phyloP scores from a whole-genome alignment of 2,888 invertebrate genomes.

The Tiliacea citrago region DNA sequence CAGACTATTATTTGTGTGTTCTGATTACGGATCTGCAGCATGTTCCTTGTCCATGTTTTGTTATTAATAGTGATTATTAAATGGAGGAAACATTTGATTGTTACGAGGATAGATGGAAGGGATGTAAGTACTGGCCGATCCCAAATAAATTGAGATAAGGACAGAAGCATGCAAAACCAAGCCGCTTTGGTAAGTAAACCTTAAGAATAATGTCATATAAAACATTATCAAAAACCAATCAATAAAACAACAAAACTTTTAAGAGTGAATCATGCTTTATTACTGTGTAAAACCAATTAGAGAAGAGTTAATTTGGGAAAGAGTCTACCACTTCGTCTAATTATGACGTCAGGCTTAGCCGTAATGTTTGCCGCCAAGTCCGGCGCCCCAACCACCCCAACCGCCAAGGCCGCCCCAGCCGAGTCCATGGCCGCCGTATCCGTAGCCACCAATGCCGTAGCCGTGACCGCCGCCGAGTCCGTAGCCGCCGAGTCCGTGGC shows the following conservation, averaged over 20 bases:
- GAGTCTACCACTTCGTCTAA: conserved; percentile 44
- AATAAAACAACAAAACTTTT: conserved; percentile 26
- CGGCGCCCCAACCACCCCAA: conserved; percentile 7
- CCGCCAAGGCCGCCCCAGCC: conserved; percentile 23
- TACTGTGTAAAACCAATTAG: conserved; percentile 55
- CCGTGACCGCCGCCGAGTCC: conserved; percentile 31
- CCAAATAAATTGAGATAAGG: background rate
- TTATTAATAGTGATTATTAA: conserved; percentile 1
- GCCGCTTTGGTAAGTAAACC: background rate
- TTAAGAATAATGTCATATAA: background rate
- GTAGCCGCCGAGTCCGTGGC: conserved; percentile 41
- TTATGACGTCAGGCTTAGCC: conserved; percentile 48
- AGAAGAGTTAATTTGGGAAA: conserved; percentile 44
- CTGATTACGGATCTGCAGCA: conserved; percentile 21
- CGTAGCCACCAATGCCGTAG: conserved; percentile 50
- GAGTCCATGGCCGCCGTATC: conserved; percentile 21
- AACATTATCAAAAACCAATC: background rate
- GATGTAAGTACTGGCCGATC: background rate
- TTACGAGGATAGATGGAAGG: background rate
- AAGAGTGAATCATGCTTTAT: conserved; percentile 64
- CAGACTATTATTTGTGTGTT: conserved; percentile 18
- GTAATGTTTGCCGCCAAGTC: conserved; percentile 40
- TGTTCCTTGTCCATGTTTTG: conserved; percentile 12
- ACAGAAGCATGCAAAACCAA: background rate
- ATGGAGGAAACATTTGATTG: no score